These are phyloP conservation scores for Cotesia chilonis DNA, from an alignment of 1,140 invertebrate genomes.

Conservation along the genomic window DNA sequence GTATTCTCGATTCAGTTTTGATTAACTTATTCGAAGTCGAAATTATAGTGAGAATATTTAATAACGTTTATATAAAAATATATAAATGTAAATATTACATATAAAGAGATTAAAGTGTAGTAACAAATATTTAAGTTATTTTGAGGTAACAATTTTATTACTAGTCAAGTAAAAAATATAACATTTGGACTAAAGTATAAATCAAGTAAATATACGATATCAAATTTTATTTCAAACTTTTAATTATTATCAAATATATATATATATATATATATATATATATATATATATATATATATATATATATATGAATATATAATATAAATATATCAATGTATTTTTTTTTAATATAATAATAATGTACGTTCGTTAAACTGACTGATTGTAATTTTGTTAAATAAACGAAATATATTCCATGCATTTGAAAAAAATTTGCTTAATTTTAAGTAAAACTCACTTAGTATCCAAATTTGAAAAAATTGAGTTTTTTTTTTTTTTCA, in stretches of 20 bases:
- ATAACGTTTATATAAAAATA: constrained; percentile 45
- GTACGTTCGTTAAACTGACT: constrained; percentile 45
- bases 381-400: constrained; percentile 54
- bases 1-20: no score
- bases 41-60: constrained; percentile 29
- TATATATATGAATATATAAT: no score
- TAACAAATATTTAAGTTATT: constrained; percentile 43
- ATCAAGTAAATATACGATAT: constrained; percentile 17
- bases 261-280: no score
- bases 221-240: constrained; percentile 11
- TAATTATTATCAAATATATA: no score
- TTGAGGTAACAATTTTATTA: constrained; percentile 56
- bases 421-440: not conserved
- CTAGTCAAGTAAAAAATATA: constrained; percentile 56
- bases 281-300: not conserved
- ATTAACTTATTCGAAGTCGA: no score
- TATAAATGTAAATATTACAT: constrained; percentile 47
- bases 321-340: constrained; percentile 2
- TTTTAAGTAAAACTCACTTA: not conserved
- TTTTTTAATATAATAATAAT: constrained; percentile 18
- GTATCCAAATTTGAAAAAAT: no score
- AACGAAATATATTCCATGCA: constrained; percentile 39
- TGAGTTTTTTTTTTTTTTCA: no score
- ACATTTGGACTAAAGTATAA: constrained; percentile 27
- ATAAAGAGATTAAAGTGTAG: constrained; percentile 33